These are phyloP conservation scores for Drosophila nigritarsus DNA, from an alignment of 2,888 invertebrate genomes.

Conservation along the genomic window DNA sequence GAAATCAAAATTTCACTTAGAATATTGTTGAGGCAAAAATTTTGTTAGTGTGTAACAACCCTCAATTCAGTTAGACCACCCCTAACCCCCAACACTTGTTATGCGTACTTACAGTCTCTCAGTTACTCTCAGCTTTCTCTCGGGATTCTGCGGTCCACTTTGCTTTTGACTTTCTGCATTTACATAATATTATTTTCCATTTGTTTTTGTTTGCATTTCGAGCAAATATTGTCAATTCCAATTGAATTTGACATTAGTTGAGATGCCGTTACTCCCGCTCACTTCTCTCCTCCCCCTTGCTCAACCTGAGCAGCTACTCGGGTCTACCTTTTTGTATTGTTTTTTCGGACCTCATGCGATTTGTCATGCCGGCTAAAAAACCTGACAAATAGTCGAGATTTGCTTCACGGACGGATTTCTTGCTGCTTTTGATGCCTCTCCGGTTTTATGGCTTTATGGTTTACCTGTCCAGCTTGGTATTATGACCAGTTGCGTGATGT, in stretches of 20 bases:
- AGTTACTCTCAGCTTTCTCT: background rate
- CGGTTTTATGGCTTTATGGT: slow-evolving; percentile 26
- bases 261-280: slow-evolving; percentile 13
- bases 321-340: slow-evolving; percentile 4
- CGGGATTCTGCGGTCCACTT: slow-evolving; percentile 20
- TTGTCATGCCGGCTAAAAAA: slow-evolving; percentile 51
- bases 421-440: background rate
- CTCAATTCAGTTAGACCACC: slow-evolving; percentile 12
- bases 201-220: slow-evolving; percentile 67
- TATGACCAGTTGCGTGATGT: slow-evolving; percentile 20
- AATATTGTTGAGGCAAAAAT: background rate
- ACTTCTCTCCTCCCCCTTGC: too few relatives aligned
- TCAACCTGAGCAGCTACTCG: background rate
- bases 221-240: slow-evolving; percentile 64
- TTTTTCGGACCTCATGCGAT: slow-evolving; percentile 34
- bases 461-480: slow-evolving; percentile 45
- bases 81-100: background rate
- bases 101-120: background rate
- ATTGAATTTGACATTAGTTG: slow-evolving; percentile 75
- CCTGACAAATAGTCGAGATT: slow-evolving; percentile 70
- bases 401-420: slow-evolving; percentile 11
- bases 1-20: background rate
- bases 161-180: slow-evolving; percentile 48
- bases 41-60: slow-evolving; percentile 30
- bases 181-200: slow-evolving; percentile 74